Conservation (phyloP, 2,797 vertebrate genomes). For the Dicrostonyx torquatus region DNA sequence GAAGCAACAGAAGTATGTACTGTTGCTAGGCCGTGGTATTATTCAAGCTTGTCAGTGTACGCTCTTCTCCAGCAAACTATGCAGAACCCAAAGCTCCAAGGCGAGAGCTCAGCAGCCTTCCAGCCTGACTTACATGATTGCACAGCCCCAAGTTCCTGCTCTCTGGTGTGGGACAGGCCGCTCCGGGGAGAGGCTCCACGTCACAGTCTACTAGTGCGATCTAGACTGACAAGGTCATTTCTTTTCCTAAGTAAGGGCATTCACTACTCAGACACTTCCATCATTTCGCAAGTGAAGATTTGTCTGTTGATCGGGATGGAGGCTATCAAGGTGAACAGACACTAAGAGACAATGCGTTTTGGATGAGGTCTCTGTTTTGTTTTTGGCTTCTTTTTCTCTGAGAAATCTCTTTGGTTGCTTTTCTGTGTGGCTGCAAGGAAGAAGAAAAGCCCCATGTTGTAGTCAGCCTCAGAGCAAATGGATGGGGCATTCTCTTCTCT, state of each 20-base stretch:
- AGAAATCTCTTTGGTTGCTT: conserved; percentile 31
- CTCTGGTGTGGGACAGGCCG: background rate
- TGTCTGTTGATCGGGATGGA: conserved; percentile 27
- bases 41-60: conserved; percentile 53
- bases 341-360: background rate
- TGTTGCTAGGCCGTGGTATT: background rate
- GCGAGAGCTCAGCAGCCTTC: conserved; percentile 30
- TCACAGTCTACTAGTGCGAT: background rate
- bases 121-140: background rate
- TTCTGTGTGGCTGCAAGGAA: conserved; percentile 29
- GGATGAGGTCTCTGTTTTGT: background rate
- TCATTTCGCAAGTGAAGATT: conserved; percentile 35
- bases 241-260: background rate
- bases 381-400: background rate
- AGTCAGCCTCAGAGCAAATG: background rate
- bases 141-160: conserved; percentile 32
- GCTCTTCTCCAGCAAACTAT: conserved; percentile 43
- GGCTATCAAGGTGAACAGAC: background rate
- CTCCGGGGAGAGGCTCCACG: background rate
- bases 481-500: background rate
- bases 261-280: conserved; percentile 22
- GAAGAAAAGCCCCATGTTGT: conserved; percentile 3
- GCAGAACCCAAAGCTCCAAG: conserved; percentile 45
- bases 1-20: background rate
- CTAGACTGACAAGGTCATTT: conserved; percentile 46